Conservation (phyloP, 2,113 vertebrate genomes). For the Oncorhynchus tshawytscha region DNA sequence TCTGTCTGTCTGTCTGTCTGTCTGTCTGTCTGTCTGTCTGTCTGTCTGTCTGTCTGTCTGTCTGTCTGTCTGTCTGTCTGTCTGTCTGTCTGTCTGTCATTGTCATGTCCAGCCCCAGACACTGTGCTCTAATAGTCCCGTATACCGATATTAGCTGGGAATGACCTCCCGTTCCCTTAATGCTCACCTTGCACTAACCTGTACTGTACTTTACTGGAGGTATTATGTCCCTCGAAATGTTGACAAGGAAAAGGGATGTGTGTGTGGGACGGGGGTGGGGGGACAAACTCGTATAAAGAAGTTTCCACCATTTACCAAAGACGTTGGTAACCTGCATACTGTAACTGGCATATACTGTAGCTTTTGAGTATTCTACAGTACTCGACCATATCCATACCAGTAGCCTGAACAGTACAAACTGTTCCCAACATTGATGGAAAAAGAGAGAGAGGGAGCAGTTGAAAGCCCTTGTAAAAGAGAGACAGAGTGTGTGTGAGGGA, state of each 20-base stretch:
- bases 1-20: no score
- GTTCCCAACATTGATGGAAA: not conserved
- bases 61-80: no score
- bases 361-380: not conserved
- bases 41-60: no score
- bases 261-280: not conserved
- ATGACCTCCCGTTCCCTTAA: conserved; percentile 46
- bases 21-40: no score
- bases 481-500: not conserved
- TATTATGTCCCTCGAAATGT: not conserved
- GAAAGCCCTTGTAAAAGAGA: not conserved
- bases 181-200: conserved; percentile 7
- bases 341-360: conserved; percentile 21
- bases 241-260: not conserved
- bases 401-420: no score
- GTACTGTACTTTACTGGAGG: no score
- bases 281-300: not conserved
- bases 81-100: no score
- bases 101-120: no score
- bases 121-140: not conserved
- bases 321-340: not conserved
- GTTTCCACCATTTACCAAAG: not conserved
- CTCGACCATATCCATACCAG: not conserved
- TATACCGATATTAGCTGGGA: conserved; percentile 54
- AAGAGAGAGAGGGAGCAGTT: not conserved